phyloP scores from a whole-genome alignment of 64 coral and sea anemone species.

The Trachythela sp. region DNA sequence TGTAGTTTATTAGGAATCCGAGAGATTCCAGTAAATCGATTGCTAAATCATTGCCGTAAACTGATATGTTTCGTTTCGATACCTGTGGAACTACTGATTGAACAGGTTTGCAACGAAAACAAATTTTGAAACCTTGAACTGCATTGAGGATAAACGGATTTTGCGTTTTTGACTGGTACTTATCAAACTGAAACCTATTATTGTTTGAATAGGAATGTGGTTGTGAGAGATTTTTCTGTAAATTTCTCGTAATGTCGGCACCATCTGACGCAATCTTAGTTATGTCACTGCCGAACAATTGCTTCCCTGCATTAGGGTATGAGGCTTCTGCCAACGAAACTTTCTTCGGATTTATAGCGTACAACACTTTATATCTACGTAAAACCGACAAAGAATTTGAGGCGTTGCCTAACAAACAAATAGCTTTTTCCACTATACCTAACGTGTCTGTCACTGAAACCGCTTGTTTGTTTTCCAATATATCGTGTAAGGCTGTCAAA shows the following conservation, averaged over 20 bases:
- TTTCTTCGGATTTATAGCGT: background rate
- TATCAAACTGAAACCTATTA: background rate
- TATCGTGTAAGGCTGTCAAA: background rate
- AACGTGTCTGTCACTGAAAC: background rate
- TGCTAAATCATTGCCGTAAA: background rate
- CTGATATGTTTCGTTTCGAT: background rate
- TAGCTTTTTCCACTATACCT: background rate
- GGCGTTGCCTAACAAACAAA: background rate
- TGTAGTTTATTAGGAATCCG: background rate
- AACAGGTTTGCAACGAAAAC: background rate
- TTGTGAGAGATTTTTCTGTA: background rate
- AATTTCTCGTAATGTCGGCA: background rate
- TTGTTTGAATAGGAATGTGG: background rate
- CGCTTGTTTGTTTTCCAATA: background rate
- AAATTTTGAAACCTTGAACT: background rate
- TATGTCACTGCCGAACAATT: slow-evolving; percentile 2
- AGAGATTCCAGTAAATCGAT: background rate
- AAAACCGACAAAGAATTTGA: background rate
- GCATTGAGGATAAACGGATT: background rate
- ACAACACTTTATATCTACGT: background rate
- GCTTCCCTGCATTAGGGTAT: background rate
- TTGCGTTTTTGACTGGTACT: slow-evolving; percentile 14
- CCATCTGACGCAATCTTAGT: background rate
- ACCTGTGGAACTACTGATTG: background rate
- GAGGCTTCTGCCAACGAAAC: background rate